phyloP scores from a whole-genome alignment of 2,888 invertebrate species.

The Drosophila mimetica region DNA sequence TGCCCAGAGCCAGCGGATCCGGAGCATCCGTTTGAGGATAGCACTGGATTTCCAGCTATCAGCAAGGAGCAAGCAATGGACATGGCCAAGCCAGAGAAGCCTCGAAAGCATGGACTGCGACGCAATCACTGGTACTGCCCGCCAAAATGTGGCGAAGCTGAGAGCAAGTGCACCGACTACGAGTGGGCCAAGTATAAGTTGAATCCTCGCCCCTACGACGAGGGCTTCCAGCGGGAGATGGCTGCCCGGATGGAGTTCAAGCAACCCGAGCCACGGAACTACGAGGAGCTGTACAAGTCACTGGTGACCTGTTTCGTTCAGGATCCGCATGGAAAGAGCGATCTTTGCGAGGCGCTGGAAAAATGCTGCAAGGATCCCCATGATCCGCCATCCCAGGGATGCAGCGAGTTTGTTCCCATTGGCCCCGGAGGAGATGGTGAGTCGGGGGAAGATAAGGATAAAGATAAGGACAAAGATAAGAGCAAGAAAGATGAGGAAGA shows the following conservation, averaged over 20 bases:
- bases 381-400: conserved; percentile 12
- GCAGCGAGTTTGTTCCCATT: conserved; percentile 17
- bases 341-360: conserved; percentile 13
- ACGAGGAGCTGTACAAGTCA: conserved; percentile 58
- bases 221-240: conserved; percentile 22
- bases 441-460: neutral
- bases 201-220: conserved; percentile 33
- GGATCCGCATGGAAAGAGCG: neutral
- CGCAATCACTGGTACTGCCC: conserved; percentile 45
- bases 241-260: neutral
- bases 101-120: conserved; percentile 37
- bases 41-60: neutral
- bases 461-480: neutral
- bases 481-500: neutral
- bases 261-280: conserved; percentile 51
- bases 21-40: conserved; percentile 30
- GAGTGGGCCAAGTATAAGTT: conserved; percentile 54
- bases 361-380: conserved; percentile 48
- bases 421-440: conserved; percentile 19
- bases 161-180: conserved; percentile 50
- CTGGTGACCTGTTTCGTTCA: conserved; percentile 49
- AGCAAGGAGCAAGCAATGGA: conserved; percentile 20
- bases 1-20: conserved; percentile 32
- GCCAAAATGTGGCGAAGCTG: conserved; percentile 20
- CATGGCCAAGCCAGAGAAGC: conserved; percentile 25